Evolutionary conservation across 2,113 vertebrate species (phyloP), one percentile per base, ranked within the genome.

Genomic region (Bombycilla garrulus): DNA sequence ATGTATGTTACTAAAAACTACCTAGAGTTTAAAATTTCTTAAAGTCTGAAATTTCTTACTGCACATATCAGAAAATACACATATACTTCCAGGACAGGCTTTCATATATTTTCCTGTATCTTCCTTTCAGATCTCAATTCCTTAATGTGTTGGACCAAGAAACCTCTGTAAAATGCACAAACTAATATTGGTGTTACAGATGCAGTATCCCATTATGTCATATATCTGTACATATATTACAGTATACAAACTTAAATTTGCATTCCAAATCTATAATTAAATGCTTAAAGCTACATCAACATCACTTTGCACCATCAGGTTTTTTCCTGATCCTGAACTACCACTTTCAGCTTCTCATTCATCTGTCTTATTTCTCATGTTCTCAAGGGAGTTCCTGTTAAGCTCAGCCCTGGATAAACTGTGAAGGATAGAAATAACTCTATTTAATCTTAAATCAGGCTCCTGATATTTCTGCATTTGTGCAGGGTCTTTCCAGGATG

Each of bases 141-240:
- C 42, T 80, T 88, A 56, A 86, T 21, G 13, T 80, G 15, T 66
- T 95, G 28, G 31, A 84, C 31, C n/a, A 71, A 95, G 56, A 82
- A 91, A 94, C 45, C 66, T 94, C 80, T 74, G 79, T 44, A 96
- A 93, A 93, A 96, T 71, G 66, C 74, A 95, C 70, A 67, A 74
- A 92, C 67, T 35, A 45, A 50, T 44, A 47, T 1, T 74, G 44
- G 45, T 60, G 51, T 83, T 73, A 95, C 31, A 70, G 84, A 53
- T 9, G 1, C 72, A 85, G 90, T 57, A 94, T 62, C 15, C 69
- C 48, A 80, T 86, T 88, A 61, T 45, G 79, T 82, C 31, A 64
- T 44, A n/a, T 70, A 47, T 22, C 17, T 56, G 25, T 81, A 54
- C 33, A 76, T 45, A 73, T 24, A 42, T 64, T 51, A 64, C 22